Evolutionary conservation across 2,888 invertebrate genomes (phyloP), one percentile per base, ranked within the genome.

Genomic region (Parthenolecanium corni): DNA sequence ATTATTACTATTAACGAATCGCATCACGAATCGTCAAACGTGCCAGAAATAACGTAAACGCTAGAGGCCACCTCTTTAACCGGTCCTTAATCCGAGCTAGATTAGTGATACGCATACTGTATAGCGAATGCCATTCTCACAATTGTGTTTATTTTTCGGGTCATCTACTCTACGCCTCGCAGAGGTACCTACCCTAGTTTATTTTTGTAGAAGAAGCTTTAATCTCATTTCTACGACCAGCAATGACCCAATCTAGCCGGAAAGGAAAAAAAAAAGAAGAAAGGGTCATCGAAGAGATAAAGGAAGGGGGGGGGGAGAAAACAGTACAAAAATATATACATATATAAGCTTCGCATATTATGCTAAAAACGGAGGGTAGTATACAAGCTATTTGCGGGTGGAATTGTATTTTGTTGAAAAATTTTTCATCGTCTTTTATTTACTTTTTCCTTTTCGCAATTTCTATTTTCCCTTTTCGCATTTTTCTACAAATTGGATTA

Each of bases 71-170:
- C n/a, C 46, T 44, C 20, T 18, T n/a, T 16, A 16, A 18, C 46
- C 18, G 16, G 20, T 44, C 46, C n/a, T 44, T 44, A 44, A 44
- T 44, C 46, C 46, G 31, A 31, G 31, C 9, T 9, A 31, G 31
- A 31, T 31, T 44, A 16, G n/a, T n/a, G n/a, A n/a, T n/a, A n/a
- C n/a, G n/a, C n/a, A n/a, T n/a, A 16, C 11, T 44, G 46, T 14
- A 9, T 44, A 44, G 46, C 14, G 46, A 44, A 18, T 44, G n/a
- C 14, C 20, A 20, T 44, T 44, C n/a, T 44, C 46, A n/a, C 46
- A 44, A 44, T 20, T 44, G 46, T 44, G 46, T 44, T 44, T 44
- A 44, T 44, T 44, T 44, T 44, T 44, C 46, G n/a, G 46, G 46
- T 44, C 46, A 44, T 20, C 31, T 6, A 31, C 20, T 9, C n/a